Base-by-base conservation (phyloP, 2,888 invertebrate genomes). In the Ormia ochracea region DNA sequence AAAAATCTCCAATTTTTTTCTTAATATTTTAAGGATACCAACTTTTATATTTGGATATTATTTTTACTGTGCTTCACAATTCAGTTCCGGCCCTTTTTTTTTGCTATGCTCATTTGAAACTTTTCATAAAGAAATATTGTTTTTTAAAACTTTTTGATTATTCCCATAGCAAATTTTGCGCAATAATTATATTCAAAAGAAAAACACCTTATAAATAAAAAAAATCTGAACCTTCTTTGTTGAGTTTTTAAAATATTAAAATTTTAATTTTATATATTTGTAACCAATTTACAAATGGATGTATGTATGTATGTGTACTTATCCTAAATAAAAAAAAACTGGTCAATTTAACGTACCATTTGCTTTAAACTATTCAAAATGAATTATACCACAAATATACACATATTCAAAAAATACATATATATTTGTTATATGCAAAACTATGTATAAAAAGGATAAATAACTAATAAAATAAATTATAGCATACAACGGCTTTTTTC, bases 361-460 rank as follows among this genome's bases (percentile, higher is more conserved):
- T 78, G 69, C 50, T 69, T 59, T 78, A 41, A 69, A n/a, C 28
- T 61, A 72, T 61, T 66, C 41, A 56, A 54, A 48, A 56, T 43
- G 4, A 61, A 38, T n/a, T 63, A 63, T 48, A 65, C 48, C 59
- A 69, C 38, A 69, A 61, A 68, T 28, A 74, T 48, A 66, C 58
- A 74, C 66, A 78, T 72, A 78, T 61, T 73, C 61, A 73, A 54
- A 52, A 66, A 54, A 68, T 76, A n/a, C n/a, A n/a, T n/a, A n/a
- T n/a, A 72, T 72, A 59, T 68, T 52, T 58, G 58, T 69, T 58
- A 74, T 78, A 79, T 63, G 70, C 28, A 63, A 65, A 69, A 23
- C 21, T 26, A 65, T 26, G 23, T 14, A 36, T 26, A 38, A 65
- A 58, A 21, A n/a, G 41, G 9, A 54, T 12, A 56, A 43, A 68